These are phyloP conservation scores for Eristalinus sepulchralis DNA, from an alignment of 2,888 invertebrate genomes.

Conservation along the genomic window DNA sequence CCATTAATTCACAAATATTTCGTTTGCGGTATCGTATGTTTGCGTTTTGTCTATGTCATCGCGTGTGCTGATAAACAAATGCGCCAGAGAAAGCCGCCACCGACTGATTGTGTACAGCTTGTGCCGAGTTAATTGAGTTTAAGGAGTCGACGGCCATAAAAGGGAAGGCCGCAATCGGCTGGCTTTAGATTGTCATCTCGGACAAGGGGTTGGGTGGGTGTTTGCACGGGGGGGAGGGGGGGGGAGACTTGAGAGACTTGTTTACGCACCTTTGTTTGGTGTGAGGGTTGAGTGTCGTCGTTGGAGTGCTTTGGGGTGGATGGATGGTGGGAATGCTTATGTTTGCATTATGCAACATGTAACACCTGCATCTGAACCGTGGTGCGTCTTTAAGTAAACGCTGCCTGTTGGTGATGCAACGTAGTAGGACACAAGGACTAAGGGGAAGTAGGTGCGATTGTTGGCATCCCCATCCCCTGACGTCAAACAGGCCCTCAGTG, in stretches of 20 bases:
- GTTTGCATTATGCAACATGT: background rate
- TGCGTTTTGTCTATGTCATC: constrained; percentile 15
- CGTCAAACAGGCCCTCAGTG: too few species aligned
- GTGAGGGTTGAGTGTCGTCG: background rate
- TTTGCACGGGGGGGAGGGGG: background rate
- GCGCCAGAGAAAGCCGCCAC: constrained; percentile 32
- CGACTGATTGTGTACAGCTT: background rate
- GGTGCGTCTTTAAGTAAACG: background rate
- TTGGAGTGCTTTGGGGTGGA: background rate
- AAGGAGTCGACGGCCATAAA: constrained; percentile 50
- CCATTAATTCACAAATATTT: constrained; percentile 32
- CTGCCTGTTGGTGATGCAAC: too few species aligned
- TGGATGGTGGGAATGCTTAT: background rate
- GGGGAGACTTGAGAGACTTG: background rate
- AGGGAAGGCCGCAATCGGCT: constrained; percentile 27
- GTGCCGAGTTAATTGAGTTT: constrained; percentile 40
- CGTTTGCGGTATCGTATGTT: constrained; percentile 23
- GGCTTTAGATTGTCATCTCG: constrained; percentile 1
- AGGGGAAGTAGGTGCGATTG: background rate
- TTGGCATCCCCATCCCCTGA: too few species aligned
- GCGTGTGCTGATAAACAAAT: constrained; percentile 7
- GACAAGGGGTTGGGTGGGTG: background rate
- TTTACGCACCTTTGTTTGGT: background rate
- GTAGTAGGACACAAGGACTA: background rate
- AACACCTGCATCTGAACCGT: background rate